A percentile compares a stretch with the other conserved stretches of the same genome.
Evolutionary conservation across 2,888 invertebrate species (phyloP).

Genomic region (Acutogordius australiensis): DNA sequence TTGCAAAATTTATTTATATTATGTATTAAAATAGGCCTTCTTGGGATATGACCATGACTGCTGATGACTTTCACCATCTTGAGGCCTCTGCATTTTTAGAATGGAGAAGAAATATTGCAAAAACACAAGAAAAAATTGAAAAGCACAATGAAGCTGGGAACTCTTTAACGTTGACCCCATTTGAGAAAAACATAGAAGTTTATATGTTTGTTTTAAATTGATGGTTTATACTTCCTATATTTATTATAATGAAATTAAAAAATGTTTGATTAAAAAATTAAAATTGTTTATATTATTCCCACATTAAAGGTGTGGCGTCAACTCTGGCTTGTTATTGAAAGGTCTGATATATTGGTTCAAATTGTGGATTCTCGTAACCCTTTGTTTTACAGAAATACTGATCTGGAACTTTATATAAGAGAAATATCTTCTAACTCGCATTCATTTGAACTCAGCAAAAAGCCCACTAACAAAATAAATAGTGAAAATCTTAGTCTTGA

Average conservation of each 20-base stretch:
- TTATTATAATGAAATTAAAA: too few species aligned
- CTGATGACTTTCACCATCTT: constrained; percentile 28
- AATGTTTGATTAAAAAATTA: too few species aligned
- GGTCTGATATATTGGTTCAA: constrained; percentile 33
- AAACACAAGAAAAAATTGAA: constrained; percentile 18
- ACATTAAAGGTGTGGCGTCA: too few species aligned
- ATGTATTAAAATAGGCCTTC: too few species aligned
- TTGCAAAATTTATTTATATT: too few species aligned
- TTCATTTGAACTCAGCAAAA: too few species aligned
- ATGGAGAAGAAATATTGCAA: constrained; percentile 1
- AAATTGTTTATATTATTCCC: too few species aligned
- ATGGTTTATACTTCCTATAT: too few species aligned
- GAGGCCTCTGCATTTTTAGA: constrained; percentile 26
- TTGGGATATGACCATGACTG: background rate
- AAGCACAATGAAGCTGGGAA: constrained; percentile 26
- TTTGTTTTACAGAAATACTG: constrained; percentile 49
- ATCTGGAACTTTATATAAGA: constrained; percentile 54
- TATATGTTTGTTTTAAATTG: too few species aligned
- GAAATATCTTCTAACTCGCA: too few species aligned
- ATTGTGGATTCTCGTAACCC: constrained; percentile 90
- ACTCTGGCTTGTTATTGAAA: constrained; percentile 87
- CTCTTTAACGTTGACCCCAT: constrained; percentile 60
- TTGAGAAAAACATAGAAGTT: constrained; percentile 81
- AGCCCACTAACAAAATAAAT: too few species aligned
- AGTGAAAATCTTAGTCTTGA: too few species aligned